Evolutionary conservation across 2,888 invertebrate species (phyloP), one percentile per base, ranked within the genome.

Genomic region (Athetis lepigone): DNA sequence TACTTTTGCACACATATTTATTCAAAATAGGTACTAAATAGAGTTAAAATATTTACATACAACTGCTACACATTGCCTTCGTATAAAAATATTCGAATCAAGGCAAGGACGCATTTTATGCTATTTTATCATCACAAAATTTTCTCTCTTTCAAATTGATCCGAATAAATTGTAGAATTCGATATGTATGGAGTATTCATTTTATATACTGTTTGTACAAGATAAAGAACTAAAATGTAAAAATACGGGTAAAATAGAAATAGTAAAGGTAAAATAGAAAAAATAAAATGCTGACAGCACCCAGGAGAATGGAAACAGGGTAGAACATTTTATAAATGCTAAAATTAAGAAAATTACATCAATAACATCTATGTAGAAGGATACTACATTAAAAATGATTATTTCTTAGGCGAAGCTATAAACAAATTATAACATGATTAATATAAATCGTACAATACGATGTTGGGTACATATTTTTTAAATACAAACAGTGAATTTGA

Each of bases 51-150:
- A 85, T 83, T 82, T 82, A 84, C 81, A 83, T 65, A 81, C 59
- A 69, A 64, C 70, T 62, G 58, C 65, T 75, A 70, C 64, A 71
- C 57, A 37, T 56, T 69, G 63, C 65, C 70, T 61, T 65, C 52
- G 23, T 61, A 64, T 60, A 70, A 70, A 57, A 57, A 59, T 59
- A 66, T 47, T 57, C 36, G 37, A 66, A 71, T 75, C 68, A 82
- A 86, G 90, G 92, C 90, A 91, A 90, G 90, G 83, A 80, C 70
- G 90, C 91, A 92, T 91, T 91, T 66, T 64, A 91, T 91, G 91
- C 91, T 86, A 85, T 62, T 73, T 70, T 59, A 45, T 46, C 52
- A 68, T 64, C 71, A 75, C 59, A 73, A 66, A 46, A 55, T 45
- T 50, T 25, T 60, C 47, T 64, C 62, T 74, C 23, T 25, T 56